These are phyloP conservation scores for Lutjanus argentimaculatus DNA, from an alignment of 2,797 vertebrate species.

Conservation along the genomic window DNA sequence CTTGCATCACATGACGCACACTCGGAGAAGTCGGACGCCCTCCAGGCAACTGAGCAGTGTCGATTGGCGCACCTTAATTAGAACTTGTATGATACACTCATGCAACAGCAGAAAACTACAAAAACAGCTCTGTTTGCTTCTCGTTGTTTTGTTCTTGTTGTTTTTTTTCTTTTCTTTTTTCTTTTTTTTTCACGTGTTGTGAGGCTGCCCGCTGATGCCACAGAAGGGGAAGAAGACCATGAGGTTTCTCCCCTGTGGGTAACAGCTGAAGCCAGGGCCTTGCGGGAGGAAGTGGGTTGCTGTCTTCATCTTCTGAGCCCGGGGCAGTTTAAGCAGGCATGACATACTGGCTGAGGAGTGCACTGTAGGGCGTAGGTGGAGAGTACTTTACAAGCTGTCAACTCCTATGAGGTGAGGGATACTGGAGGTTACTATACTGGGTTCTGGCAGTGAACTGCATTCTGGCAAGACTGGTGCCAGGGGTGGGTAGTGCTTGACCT, in stretches of 20 bases:
- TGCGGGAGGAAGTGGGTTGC: constrained; percentile 11
- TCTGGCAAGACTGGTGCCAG: constrained; percentile 7
- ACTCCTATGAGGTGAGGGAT: constrained; percentile 24
- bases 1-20: constrained; percentile 48
- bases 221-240: not conserved
- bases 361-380: constrained; percentile 30
- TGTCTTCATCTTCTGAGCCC: constrained; percentile 21
- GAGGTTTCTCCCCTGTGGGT: constrained; percentile 23
- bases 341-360: constrained; percentile 27
- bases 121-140: not conserved
- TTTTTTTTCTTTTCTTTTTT: no score
- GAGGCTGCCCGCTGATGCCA: constrained; percentile 6
- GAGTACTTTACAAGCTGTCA: constrained; percentile 36
- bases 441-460: constrained; percentile 8
- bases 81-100: not conserved
- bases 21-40: constrained; percentile 14
- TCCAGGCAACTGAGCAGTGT: constrained; percentile 4
- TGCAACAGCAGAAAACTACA: not conserved
- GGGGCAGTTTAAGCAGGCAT: constrained; percentile 41
- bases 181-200: not conserved
- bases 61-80: constrained; percentile 33
- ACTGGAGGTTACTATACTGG: not conserved
- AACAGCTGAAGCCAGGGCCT: not conserved
- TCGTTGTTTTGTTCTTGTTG: not conserved
- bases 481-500: not conserved